phyloP scores from a whole-genome alignment of 2,797 vertebrate genomes.

The Epinephelus malabaricus region DNA sequence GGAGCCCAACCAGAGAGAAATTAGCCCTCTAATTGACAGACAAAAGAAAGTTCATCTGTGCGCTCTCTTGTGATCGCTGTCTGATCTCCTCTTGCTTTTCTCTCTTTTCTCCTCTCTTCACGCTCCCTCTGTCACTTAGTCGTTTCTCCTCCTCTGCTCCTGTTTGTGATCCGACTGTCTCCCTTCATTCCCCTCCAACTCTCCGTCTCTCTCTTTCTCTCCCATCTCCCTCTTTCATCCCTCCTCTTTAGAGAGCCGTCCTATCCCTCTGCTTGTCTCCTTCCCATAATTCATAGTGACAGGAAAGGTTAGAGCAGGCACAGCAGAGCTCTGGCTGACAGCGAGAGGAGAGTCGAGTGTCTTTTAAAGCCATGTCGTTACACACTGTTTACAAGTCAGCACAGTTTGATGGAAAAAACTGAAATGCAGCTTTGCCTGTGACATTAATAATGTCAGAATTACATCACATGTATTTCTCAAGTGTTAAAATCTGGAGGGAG shows the following conservation, averaged over 20 bases:
- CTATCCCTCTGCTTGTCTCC: slow-evolving; percentile 49
- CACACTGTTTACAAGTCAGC: slow-evolving; percentile 50
- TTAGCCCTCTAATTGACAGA: slow-evolving; percentile 66
- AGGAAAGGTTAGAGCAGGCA: slow-evolving; percentile 72
- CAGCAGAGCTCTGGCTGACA: slow-evolving; percentile 45
- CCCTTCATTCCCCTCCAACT: slow-evolving; percentile 50
- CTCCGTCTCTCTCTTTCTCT: not conserved
- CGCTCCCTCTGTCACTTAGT: slow-evolving; percentile 25
- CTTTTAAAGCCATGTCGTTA: slow-evolving; percentile 49
- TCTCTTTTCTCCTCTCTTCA: slow-evolving; percentile 21
- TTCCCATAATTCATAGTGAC: slow-evolving; percentile 75
- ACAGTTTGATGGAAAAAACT: slow-evolving; percentile 17
- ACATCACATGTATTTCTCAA: no score
- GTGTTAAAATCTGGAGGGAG: not conserved
- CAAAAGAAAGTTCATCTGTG: slow-evolving; percentile 57
- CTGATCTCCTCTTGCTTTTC: slow-evolving; percentile 39
- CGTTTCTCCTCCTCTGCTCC: slow-evolving; percentile 17
- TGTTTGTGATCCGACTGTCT: slow-evolving; percentile 46
- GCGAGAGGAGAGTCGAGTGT: slow-evolving; percentile 33
- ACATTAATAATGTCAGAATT: slow-evolving; percentile 8
- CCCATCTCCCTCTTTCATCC: slow-evolving; percentile 49
- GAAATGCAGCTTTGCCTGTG: not conserved
- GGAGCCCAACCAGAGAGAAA: slow-evolving; percentile 48
- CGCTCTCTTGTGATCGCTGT: slow-evolving; percentile 36
- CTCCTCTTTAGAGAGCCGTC: slow-evolving; percentile 56